Evolutionary conservation across 2,113 vertebrate species (phyloP).

Genomic region (Sprattus sprattus): DNA sequence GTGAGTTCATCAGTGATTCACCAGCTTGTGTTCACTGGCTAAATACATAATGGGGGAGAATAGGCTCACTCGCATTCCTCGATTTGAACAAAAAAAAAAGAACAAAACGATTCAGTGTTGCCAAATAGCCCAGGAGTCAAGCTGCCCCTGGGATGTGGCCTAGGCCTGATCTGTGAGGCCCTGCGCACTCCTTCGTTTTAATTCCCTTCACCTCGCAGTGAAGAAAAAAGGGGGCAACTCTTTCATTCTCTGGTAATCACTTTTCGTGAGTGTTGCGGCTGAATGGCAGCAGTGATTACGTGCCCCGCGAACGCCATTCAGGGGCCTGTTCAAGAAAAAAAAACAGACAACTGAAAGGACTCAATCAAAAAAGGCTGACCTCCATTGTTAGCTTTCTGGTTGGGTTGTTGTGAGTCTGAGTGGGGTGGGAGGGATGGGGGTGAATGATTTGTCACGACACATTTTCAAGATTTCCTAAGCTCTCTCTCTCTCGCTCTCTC

Average conservation of each 20-base stretch:
- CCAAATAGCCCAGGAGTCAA: neutral
- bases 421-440: neutral
- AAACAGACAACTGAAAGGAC: slow-evolving; percentile 34
- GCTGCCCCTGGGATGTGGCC: neutral
- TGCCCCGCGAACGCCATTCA: slow-evolving; percentile 18
- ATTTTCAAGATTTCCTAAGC: neutral
- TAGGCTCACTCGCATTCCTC: neutral
- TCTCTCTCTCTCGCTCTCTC: neutral
- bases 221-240: neutral
- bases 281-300: slow-evolving; percentile 33
- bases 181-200: neutral
- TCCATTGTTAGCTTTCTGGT: slow-evolving; percentile 13
- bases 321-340: slow-evolving; percentile 27
- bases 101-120: neutral
- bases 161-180: neutral
- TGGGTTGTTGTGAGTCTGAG: slow-evolving; percentile 10
- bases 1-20: neutral
- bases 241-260: slow-evolving; percentile 31
- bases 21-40: neutral
- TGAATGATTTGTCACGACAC: neutral
- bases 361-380: slow-evolving; percentile 24
- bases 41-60: slow-evolving; percentile 11
- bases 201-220: neutral
- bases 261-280: slow-evolving; percentile 27
- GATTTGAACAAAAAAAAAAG: slow-evolving; percentile 10